Conservation (phyloP, 2,113 vertebrate species). For the Rhabdomys dilectus region DNA sequence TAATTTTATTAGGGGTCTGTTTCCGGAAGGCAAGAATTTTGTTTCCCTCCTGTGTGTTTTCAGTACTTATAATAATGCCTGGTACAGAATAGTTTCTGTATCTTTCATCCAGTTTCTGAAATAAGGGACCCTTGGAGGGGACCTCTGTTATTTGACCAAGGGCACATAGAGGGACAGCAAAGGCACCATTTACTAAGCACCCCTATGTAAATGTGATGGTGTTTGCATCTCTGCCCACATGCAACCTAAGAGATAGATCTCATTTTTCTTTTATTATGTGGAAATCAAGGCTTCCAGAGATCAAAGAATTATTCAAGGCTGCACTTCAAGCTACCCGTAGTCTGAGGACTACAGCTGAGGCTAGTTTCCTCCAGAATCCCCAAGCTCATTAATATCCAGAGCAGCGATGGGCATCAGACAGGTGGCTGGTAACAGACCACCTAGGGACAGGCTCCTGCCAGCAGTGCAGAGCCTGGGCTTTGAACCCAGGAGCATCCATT, state of each 20-base stretch:
- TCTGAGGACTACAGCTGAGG: neutral
- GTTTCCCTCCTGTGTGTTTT: neutral
- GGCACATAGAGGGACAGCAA: neutral
- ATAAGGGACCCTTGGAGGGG: neutral
- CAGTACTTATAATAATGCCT: neutral
- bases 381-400: neutral
- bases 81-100: neutral
- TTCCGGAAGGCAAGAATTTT: neutral
- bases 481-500: neutral
- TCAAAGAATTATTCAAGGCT: neutral
- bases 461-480: neutral
- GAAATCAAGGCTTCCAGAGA: constrained; percentile 5
- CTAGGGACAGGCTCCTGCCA: neutral
- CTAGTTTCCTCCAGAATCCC: neutral
- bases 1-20: neutral
- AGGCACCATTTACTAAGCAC: neutral
- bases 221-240: neutral
- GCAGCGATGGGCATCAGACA: neutral
- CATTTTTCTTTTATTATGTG: neutral
- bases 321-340: neutral
- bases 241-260: neutral
- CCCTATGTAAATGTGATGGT: too few species aligned
- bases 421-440: neutral
- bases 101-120: neutral
- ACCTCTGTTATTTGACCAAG: neutral